phyloP scores from a whole-genome alignment of 2,888 invertebrate species.

The Acanthosepion pharaonis region DNA sequence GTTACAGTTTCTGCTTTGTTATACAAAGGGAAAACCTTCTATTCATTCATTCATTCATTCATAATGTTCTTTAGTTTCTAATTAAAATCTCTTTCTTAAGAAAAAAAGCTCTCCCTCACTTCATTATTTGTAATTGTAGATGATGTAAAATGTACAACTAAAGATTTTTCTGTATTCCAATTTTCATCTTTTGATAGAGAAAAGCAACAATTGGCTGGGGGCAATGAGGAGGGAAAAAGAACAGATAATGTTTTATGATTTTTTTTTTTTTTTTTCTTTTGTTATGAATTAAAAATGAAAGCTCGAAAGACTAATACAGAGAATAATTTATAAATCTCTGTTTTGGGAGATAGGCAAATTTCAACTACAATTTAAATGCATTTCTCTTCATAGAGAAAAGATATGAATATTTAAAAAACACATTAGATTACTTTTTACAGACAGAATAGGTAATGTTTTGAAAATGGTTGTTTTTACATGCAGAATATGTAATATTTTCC shows the following conservation, averaged over 20 bases:
- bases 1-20: background rate
- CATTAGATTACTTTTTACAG: too few relatives aligned
- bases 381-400: too few relatives aligned
- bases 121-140: background rate
- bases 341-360: too few relatives aligned
- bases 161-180: background rate
- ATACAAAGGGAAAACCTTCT: background rate
- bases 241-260: background rate
- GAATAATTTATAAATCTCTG: too few relatives aligned
- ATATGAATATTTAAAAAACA: too few relatives aligned
- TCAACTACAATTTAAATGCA: too few relatives aligned
- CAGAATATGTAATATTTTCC: too few relatives aligned
- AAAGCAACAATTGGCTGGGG: background rate
- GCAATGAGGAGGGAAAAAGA: background rate
- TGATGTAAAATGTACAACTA: background rate
- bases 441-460: too few relatives aligned
- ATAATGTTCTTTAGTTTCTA: background rate
- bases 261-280: background rate
- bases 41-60: background rate
- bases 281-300: background rate
- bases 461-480: too few relatives aligned
- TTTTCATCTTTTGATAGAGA: background rate
- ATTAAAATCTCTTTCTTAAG: background rate
- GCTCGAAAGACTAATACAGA: too few relatives aligned
- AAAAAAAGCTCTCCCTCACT: background rate